Conservation (phyloP, 1,140 invertebrate genomes). For the Scaptomyza pallida region DNA sequence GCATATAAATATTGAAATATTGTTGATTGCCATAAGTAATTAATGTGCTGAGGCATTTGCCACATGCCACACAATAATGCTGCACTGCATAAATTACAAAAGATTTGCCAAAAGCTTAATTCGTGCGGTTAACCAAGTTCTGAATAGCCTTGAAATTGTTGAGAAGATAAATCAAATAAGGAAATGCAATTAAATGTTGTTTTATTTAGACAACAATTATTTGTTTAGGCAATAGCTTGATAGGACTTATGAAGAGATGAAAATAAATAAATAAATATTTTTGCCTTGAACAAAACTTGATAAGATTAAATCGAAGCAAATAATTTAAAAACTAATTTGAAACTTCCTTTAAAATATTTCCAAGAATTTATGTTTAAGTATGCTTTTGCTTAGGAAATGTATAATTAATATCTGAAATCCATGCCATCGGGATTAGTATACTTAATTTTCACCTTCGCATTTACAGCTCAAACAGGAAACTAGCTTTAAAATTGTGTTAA, state of each 20-base stretch:
- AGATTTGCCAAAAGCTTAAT: conserved; percentile 1
- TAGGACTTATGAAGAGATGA: too few species aligned
- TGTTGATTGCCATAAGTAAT: conserved; percentile 1
- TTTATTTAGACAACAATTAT: background rate
- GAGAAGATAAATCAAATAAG: background rate
- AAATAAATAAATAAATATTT: too few species aligned
- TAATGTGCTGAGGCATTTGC: background rate
- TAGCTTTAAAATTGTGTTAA: background rate
- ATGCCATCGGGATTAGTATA: too few species aligned
- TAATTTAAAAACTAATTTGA: too few species aligned
- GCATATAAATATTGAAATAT: conserved; percentile 17
- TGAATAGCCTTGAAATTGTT: background rate
- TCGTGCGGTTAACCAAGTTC: conserved; percentile 1
- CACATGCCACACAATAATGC: background rate
- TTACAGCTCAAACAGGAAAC: background rate
- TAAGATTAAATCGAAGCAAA: too few species aligned
- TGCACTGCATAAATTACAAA: background rate
- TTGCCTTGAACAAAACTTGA: too few species aligned
- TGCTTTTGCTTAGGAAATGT: too few species aligned
- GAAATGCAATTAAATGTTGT: background rate
- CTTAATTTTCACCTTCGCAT: too few species aligned
- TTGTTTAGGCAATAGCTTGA: too few species aligned
- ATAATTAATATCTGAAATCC: too few species aligned
- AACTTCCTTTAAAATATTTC: too few species aligned
- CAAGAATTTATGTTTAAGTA: too few species aligned